Evolutionary conservation across 64 coral and sea anemone species (phyloP).

Genomic region (Catalaphyllia jardinei): DNA sequence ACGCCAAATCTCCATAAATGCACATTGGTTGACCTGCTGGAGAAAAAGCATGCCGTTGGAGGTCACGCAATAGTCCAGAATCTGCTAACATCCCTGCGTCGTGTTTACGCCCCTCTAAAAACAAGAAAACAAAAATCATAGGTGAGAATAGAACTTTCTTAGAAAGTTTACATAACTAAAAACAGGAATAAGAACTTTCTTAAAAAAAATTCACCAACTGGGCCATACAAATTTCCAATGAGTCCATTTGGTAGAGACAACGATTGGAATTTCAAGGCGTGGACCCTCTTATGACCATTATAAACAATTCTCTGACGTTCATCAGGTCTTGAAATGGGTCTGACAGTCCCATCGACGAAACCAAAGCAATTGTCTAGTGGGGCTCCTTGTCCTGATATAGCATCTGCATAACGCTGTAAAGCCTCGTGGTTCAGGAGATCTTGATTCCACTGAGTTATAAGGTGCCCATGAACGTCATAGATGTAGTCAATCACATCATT

Average conservation of each 20-base stretch:
- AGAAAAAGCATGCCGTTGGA: conserved; percentile 20
- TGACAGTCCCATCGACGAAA: too few relatives aligned
- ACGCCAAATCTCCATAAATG: conserved; percentile 52
- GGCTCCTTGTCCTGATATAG: too few relatives aligned
- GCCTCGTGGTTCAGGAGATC: too few relatives aligned
- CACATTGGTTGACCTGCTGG: conserved; percentile 49
- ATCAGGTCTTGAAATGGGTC: neutral
- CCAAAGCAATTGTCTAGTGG: too few relatives aligned
- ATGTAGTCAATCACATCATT: too few relatives aligned
- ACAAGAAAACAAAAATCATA: neutral
- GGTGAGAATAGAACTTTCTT: conserved; percentile 33
- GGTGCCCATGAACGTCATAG: too few relatives aligned
- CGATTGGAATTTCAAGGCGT: conserved; percentile 53
- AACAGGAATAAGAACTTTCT: conserved; percentile 1
- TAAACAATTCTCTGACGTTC: conserved; percentile 29
- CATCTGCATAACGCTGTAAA: too few relatives aligned
- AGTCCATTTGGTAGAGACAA: conserved; percentile 53
- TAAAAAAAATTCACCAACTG: conserved; percentile 19
- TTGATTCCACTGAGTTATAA: too few relatives aligned
- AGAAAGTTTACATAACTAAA: conserved; percentile 20
- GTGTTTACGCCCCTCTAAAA: conserved; percentile 29
- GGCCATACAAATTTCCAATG: conserved; percentile 45
- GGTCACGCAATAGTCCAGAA: conserved; percentile 41
- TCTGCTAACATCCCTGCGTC: conserved; percentile 42
- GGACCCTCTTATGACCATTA: conserved; percentile 11